Percentiles rank a stretch among this genome's conserved stretches.
These are phyloP conservation scores for Caenorhabditis becei DNA, from an alignment of 2,888 invertebrate genomes.

Conservation along the genomic window DNA sequence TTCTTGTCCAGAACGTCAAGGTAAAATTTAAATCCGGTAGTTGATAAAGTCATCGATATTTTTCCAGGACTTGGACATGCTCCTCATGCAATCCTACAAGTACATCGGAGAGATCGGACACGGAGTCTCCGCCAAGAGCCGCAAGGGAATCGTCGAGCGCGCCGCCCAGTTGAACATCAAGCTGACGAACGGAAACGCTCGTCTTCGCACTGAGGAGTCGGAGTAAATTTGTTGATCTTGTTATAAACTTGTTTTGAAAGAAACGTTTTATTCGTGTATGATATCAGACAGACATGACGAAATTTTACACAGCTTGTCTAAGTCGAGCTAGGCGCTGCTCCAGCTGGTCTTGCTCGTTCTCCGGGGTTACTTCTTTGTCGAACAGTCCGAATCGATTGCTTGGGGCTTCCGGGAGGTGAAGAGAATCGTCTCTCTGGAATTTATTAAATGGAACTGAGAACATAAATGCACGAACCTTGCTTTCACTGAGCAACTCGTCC, in stretches of 20 bases:
- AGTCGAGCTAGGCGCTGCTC: constrained; percentile 52
- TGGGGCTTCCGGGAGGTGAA: constrained; percentile 60
- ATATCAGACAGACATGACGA: neutral
- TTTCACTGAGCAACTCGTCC: constrained; percentile 57
- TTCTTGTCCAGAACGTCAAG: constrained; percentile 91
- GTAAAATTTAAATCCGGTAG: too few species aligned
- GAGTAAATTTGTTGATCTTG: constrained; percentile 87
- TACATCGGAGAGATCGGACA: constrained; percentile 99
- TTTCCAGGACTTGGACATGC: constrained; percentile 92
- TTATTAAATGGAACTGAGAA: neutral
- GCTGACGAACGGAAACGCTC: constrained; percentile 96
- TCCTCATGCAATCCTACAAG: constrained; percentile 98
- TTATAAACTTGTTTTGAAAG: constrained; percentile 75
- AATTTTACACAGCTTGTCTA: constrained; percentile 47
- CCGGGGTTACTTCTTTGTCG: constrained; percentile 46
- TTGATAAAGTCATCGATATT: neutral
- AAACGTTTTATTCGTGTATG: constrained; percentile 21
- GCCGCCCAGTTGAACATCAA: constrained; percentile 92
- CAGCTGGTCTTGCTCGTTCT: constrained; percentile 41
- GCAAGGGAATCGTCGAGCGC: constrained; percentile 95
- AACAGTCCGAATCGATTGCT: constrained; percentile 54
- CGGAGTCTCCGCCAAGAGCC: constrained; percentile 96
- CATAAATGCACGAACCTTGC: constrained; percentile 28
- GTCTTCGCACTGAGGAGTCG: constrained; percentile 97
- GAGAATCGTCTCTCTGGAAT: constrained; percentile 58